phyloP scores from a whole-genome alignment of 2,797 vertebrate genomes.

The Acanthornis magna region DNA sequence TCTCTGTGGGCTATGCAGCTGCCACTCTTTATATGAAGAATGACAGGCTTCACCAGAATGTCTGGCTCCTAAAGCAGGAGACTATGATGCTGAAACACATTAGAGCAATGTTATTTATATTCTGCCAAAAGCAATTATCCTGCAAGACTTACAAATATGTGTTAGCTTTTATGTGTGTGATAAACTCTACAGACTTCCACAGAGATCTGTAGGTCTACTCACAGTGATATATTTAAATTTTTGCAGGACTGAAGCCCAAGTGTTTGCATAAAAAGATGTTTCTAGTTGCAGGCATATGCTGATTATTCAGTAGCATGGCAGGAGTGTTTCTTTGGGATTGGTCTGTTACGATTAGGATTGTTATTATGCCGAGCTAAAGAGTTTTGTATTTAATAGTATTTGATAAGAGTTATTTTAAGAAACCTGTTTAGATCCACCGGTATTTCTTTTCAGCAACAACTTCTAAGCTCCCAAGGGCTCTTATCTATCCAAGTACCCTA shows the following conservation, averaged over 20 bases:
- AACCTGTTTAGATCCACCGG: neutral
- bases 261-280: conserved; percentile 41
- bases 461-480: neutral
- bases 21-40: conserved; percentile 48
- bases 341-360: neutral
- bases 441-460: neutral
- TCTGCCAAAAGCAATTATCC: conserved; percentile 61
- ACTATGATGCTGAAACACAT: conserved; percentile 43
- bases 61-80: conserved; percentile 43
- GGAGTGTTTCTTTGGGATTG: conserved; percentile 19
- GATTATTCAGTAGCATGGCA: neutral
- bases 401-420: neutral
- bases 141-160: conserved; percentile 42
- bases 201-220: conserved; percentile 48
- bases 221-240: conserved; percentile 54
- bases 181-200: conserved; percentile 46
- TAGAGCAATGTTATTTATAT: conserved; percentile 54
- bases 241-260: conserved; percentile 56
- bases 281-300: conserved; percentile 38
- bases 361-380: neutral
- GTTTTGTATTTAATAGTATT: neutral
- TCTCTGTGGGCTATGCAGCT: conserved; percentile 50
- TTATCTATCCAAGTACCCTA: neutral
- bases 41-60: conserved; percentile 57
- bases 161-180: conserved; percentile 31